Evolutionary conservation across 2,113 vertebrate species (phyloP), one percentile per base, ranked within the genome.

Genomic region (Ptyas mucosa): DNA sequence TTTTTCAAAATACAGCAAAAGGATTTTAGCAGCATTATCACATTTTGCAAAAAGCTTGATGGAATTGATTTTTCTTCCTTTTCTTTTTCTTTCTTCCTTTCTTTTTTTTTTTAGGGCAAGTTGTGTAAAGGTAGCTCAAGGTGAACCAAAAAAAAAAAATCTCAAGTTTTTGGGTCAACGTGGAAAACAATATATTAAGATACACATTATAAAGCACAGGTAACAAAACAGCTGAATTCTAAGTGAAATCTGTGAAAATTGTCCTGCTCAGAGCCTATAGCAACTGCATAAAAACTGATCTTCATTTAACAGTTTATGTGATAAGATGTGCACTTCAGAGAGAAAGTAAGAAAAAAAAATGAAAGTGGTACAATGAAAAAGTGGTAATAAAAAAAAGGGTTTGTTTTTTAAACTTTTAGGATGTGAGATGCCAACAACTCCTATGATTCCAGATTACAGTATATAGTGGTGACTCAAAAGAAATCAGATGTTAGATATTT

Each of bases 21-120:
- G 75, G 55, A 29, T 93, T 92, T 90, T 93, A 61, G 92, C 88
- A 90, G 75, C n/a, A 61, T 34, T 93, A 61, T 57, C 21, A 14
- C 85, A 93, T 85, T 46, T 85, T 93, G 92, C 92, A 90, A 93
- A 92, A 93, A 93, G 88, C 88, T 58, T 54, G 55, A 49, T 24
- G 61, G 54, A 12, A 49, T 81, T 81, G 43, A 2, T 89, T 93
- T 51, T 90, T 87, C 26, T 52, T 49, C 29, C 10, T 86, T 49
- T 53, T 88, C 18, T 53, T n/a, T 85, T 52, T 52, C 52, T 58
- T 24, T 58, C 55, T 8, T 23, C n/a, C 34, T 92, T n/a, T 23
- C n/a, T 24, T 92, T n/a, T 7, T 34, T 87, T 39, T 81, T 39
- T 81, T 81, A 81, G 61, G 39, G 54, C 75, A 85, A 86, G 88